Evolutionary conservation across 1,140 invertebrate species (phyloP), one percentile per base, ranked within the genome.

Genomic region (Lepidostoma basale): DNA sequence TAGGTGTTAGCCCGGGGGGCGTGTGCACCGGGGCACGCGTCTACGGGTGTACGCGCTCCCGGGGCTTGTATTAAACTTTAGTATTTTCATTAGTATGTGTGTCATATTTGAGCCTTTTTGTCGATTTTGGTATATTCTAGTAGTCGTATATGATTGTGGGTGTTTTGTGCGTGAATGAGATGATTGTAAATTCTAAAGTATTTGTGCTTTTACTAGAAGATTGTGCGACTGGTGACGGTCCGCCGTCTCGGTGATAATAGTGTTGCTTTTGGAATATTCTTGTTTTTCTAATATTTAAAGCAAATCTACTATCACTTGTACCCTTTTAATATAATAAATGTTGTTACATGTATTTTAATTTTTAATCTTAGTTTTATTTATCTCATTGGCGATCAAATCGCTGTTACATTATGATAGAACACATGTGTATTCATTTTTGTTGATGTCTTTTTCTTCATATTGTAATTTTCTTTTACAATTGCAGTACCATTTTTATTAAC

Each of bases 41-140:
- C n/a, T n/a, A n/a, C n/a, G n/a, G n/a, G n/a, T n/a, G n/a, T 49
- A 58, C 65, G 69, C 52, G 60, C 68, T 68, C 40, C 65, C 65
- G 49, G 69, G 62, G 54, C 60, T 39, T 64, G 64, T 67, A 67
- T 71, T 71, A 59, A 71, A 56, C 65, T 62, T 54, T 67, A 71
- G 69, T 71, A 71, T 71, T 70, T 60, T 71, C 59, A 65, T 71
- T 71, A 58, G 64, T 69, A 62, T 52, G 62, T 64, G 62, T 71
- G 69, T 71, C 64, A 64, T 64, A 71, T 72, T 72, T 67, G 69
- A 64, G 69, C 69, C 65, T 72, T 67, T n/a, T 64, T 68, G 62
- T 68, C 49, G 54, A 67, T 72, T 62, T 64, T 64, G 62, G 62
- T 64, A 62, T 26, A 64, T 64, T 52, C 14, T 49, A 16, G 56